Conservation (phyloP, 1,140 invertebrate species). For the Zaprionus africanus region DNA sequence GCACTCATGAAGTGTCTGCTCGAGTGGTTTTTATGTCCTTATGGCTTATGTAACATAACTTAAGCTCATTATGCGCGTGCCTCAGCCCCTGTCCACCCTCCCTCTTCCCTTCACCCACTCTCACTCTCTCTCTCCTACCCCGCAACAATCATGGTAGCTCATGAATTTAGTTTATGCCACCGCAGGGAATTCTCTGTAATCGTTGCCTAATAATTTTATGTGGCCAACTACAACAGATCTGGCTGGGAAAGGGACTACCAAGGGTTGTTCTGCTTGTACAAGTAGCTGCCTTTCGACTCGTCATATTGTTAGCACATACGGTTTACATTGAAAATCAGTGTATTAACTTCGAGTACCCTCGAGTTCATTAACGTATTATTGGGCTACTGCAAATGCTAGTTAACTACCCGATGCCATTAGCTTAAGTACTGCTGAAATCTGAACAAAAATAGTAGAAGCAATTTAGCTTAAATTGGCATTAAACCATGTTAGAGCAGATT, state of each 20-base stretch:
- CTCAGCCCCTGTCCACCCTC: not conserved
- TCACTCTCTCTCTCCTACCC: not conserved
- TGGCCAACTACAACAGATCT: constrained; percentile 25
- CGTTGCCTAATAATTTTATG: constrained; percentile 77
- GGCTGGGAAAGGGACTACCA: not conserved
- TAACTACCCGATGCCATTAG: too few relatives aligned
- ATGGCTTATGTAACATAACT: constrained; percentile 81
- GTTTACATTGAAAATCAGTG: not conserved
- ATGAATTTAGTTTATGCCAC: constrained; percentile 83
- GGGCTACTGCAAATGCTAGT: too few relatives aligned
- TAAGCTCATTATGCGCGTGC: constrained; percentile 73
- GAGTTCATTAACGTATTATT: not conserved
- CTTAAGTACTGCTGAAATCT: too few relatives aligned
- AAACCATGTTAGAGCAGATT: too few relatives aligned
- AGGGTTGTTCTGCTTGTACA: not conserved
- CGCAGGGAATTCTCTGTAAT: constrained; percentile 77
- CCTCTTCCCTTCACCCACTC: not conserved
- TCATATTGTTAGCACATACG: constrained; percentile 17
- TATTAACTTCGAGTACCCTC: not conserved
- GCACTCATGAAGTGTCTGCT: constrained; percentile 69
- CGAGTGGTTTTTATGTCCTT: constrained; percentile 81
- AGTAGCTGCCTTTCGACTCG: not conserved
- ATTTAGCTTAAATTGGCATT: too few relatives aligned
- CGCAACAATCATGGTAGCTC: constrained; percentile 73
- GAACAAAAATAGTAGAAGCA: too few relatives aligned